phyloP scores from a whole-genome alignment of 2,113 vertebrate species.

The Esox niger region DNA sequence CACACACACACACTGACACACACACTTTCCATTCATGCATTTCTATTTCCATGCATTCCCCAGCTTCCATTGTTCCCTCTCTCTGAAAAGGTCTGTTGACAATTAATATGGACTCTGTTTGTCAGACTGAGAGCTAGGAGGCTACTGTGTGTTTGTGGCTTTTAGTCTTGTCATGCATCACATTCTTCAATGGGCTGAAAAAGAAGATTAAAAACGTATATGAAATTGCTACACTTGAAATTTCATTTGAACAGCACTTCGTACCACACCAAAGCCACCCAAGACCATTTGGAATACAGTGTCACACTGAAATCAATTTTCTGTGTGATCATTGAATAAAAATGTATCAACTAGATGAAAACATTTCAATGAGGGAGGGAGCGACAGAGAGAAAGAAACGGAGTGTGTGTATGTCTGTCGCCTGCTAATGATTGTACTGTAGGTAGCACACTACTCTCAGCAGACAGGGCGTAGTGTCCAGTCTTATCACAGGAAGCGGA shows the following conservation, averaged over 20 bases:
- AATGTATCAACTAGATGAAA: too few relatives aligned
- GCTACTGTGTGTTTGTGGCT: slow-evolving; percentile 46
- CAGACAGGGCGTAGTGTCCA: not conserved
- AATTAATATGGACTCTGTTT: slow-evolving; percentile 54
- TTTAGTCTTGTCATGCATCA: slow-evolving; percentile 37
- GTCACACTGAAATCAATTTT: not conserved
- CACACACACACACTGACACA: slow-evolving; percentile 60
- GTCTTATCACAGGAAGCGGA: slow-evolving; percentile 46
- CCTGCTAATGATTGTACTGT: not conserved
- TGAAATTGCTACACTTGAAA: not conserved
- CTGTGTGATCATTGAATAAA: too few relatives aligned
- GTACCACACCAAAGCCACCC: too few relatives aligned
- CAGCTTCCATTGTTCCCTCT: slow-evolving; percentile 35
- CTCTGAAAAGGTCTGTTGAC: slow-evolving; percentile 41
- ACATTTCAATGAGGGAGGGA: not conserved
- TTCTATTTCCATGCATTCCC: slow-evolving; percentile 63
- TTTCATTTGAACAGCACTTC: too few relatives aligned
- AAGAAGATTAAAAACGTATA: not conserved
- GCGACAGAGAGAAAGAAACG: too few relatives aligned
- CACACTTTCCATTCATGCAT: slow-evolving; percentile 77
- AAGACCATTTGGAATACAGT: too few relatives aligned
- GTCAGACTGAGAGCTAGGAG: slow-evolving; percentile 42
- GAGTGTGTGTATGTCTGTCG: not conserved
- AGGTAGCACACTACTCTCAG: not conserved
- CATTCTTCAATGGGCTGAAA: not conserved